phyloP scores from a whole-genome alignment of 2,797 vertebrate genomes.

The Centropyge bicolor region DNA sequence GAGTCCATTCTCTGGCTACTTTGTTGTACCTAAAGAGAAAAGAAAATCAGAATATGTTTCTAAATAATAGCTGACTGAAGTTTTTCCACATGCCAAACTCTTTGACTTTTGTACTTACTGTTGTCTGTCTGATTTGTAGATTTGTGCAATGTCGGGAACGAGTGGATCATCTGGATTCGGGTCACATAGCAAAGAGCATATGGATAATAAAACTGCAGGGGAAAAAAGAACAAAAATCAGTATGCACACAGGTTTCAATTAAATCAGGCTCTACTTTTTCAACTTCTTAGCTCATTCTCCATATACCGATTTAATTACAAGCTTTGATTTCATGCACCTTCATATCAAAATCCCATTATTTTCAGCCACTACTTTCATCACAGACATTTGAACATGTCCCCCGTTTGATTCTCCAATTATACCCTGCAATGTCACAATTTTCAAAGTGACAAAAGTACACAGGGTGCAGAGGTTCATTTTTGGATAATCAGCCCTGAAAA shows the following conservation, averaged over 20 bases:
- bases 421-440: constrained; percentile 12
- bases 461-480: constrained; percentile 6
- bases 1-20: constrained; percentile 84
- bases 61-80: background rate
- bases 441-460: constrained; percentile 6
- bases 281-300: background rate
- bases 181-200: constrained; percentile 87
- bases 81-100: background rate
- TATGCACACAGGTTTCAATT: background rate
- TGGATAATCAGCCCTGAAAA: constrained; percentile 19
- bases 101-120: constrained; percentile 68
- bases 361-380: constrained; percentile 15
- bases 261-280: background rate
- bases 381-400: background rate
- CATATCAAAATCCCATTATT: constrained; percentile 5
- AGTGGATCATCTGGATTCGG: constrained; percentile 87
- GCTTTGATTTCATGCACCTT: constrained; percentile 13
- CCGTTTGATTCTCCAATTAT: background rate
- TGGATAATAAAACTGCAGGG: constrained; percentile 84
- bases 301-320: background rate
- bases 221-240: background rate
- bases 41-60: background rate
- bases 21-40: constrained; percentile 80
- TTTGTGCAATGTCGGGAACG: constrained; percentile 85
- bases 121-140: constrained; percentile 85